Evolutionary conservation across 2,888 invertebrate genomes (phyloP).

Genomic region (Invenusta paracnida): DNA sequence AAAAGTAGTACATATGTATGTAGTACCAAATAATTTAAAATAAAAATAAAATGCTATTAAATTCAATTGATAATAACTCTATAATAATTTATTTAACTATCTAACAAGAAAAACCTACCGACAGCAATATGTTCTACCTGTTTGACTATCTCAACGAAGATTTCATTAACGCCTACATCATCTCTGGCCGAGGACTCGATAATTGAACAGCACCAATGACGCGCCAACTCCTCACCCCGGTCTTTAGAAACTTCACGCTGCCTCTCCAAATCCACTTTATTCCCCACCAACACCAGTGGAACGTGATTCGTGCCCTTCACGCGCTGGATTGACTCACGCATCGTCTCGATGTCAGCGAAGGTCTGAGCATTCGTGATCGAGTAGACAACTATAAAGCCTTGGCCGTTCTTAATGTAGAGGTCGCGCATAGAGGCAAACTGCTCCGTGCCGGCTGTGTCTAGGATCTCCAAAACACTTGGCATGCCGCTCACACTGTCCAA

Average conservation of each 20-base stretch:
- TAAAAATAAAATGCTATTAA: no score
- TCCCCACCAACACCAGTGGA: constrained; percentile 94
- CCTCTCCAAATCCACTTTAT: constrained; percentile 95
- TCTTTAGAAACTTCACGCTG: constrained; percentile 84
- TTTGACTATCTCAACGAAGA: constrained; percentile 92
- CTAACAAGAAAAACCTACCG: background rate
- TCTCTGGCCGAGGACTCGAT: constrained; percentile 95
- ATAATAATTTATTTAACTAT: no score
- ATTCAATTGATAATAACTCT: no score
- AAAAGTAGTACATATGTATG: no score
- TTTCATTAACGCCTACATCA: constrained; percentile 92
- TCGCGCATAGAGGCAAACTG: constrained; percentile 99
- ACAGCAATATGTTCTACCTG: background rate
- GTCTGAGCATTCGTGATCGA: constrained; percentile 98
- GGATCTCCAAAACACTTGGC: constrained; percentile 71
- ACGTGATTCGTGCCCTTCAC: constrained; percentile 88
- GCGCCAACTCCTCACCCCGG: constrained; percentile 83
- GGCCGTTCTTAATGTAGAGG: constrained; percentile 98
- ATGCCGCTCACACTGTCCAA: background rate
- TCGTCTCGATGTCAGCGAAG: constrained; percentile 94
- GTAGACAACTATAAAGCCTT: constrained; percentile 72
- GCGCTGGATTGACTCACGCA: constrained; percentile 93
- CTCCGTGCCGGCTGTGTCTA: constrained; percentile 97
- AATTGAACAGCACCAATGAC: constrained; percentile 94
- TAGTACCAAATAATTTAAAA: no score